Evolutionary conservation across 2,888 invertebrate genomes (phyloP), one percentile per base, ranked within the genome.

Genomic region (Cheilosia vulpina): DNA sequence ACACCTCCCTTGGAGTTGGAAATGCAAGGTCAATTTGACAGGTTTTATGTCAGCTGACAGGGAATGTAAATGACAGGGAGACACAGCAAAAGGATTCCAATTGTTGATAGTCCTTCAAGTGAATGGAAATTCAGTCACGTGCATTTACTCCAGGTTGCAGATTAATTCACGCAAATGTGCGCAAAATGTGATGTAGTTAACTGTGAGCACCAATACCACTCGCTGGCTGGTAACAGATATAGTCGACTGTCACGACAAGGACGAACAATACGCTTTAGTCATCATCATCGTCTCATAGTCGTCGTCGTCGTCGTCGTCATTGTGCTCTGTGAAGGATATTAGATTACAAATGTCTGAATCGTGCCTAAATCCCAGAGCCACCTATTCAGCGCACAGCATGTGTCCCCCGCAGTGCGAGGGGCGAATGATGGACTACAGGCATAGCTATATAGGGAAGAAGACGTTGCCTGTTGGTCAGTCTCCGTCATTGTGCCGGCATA

Each of bases 281-380:
- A 45, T 78, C 66, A 57, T 77, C 78, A 62, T 68, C 73, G 38
- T 75, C 68, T 38, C 13, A 38, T 11, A 11, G 13, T 38, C 38
- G 11, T 34, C 34, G 34, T 34, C 34, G 9, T 34, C 9, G 34
- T 11, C 34, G 9, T 34, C 11, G 43, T 34, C 69, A 13, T 69
- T 31, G 57, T 80, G 69, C 76, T 77, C 57, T 57, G 62, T 68
- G 76, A 81, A 77, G 76, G 76, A 85, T 85, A 85, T 77, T 72
- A 81, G 81, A 81, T 85, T 77, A 85, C 85, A 81, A 85, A 81
- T 81, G 81, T 77, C 76, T 78, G 73, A 58, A 83, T 83, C 83
- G 83, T 83, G 83, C 78, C 69, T 41, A 65, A 43, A 21, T 69
- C 82, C 68, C 63, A 50, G 38, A 55, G 72, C 63, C 65, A 66